Percentiles rank a stretch among this genome's conserved stretches.
phyloP scores from a whole-genome alignment of 2,797 vertebrate genomes.

The Sebastiscus albofasciatus region DNA sequence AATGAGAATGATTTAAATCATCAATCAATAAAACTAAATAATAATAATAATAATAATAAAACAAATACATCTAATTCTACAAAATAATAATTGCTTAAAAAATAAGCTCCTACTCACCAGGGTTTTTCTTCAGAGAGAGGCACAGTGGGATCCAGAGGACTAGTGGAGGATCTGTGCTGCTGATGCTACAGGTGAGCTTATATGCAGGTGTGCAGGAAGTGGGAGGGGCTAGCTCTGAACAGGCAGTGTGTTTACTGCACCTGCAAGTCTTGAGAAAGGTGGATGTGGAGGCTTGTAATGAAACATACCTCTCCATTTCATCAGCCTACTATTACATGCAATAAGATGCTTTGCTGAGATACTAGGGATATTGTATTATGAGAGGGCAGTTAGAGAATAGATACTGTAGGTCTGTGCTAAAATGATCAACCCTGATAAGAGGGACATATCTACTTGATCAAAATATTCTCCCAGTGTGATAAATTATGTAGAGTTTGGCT shows the following conservation, averaged over 20 bases:
- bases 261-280: constrained; percentile 5
- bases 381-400: background rate
- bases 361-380: background rate
- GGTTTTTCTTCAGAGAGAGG: constrained; percentile 29
- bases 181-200: constrained; percentile 71
- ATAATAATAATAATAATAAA: background rate
- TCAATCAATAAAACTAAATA: background rate
- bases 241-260: constrained; percentile 35
- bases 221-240: constrained; percentile 53
- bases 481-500: background rate
- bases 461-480: background rate
- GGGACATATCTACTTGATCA: background rate
- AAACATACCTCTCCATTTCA: background rate
- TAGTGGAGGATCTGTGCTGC: constrained; percentile 49
- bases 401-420: background rate
- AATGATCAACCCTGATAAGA: background rate
- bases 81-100: background rate
- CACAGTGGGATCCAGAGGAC: constrained; percentile 33
- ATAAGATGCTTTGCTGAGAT: background rate
- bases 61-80: background rate
- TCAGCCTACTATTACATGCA: background rate
- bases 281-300: background rate
- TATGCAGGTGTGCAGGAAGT: constrained; percentile 67
- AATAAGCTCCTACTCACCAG: constrained; percentile 59
- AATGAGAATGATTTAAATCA: background rate